Percentiles rank a stretch among this genome's conserved stretches.
These are phyloP conservation scores for Agelastica alni DNA, from an alignment of 2,888 invertebrate species.

Conservation along the genomic window DNA sequence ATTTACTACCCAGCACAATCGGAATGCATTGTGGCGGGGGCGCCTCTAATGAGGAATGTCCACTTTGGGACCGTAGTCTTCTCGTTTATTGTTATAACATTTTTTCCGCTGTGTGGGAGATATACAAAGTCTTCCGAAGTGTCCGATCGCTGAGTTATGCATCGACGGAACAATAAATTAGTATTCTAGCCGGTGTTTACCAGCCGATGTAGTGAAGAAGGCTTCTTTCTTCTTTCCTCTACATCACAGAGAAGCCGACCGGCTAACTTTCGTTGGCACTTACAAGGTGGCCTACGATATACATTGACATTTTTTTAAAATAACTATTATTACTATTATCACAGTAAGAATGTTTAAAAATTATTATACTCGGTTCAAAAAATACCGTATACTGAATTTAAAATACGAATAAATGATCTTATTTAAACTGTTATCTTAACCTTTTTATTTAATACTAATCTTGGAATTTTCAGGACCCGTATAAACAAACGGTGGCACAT, in stretches of 20 bases:
- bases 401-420: too few species aligned
- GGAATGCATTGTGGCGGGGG: constrained; percentile 29
- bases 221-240: constrained; percentile 35
- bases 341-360: too few species aligned
- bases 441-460: too few species aligned
- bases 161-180: constrained; percentile 52
- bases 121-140: constrained; percentile 42
- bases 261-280: constrained; percentile 11
- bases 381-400: too few species aligned
- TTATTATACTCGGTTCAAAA: too few species aligned
- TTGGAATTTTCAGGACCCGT: too few species aligned
- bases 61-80: constrained; percentile 24
- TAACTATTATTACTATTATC: too few species aligned
- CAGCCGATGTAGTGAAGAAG: constrained; percentile 44
- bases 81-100: constrained; percentile 31
- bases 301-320: too few species aligned
- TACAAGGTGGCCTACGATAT: constrained; percentile 7
- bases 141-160: constrained; percentile 49
- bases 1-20: constrained; percentile 4
- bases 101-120: constrained; percentile 46
- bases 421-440: too few species aligned
- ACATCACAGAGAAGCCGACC: constrained; percentile 42
- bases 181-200: constrained; percentile 47
- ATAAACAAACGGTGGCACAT: too few species aligned
- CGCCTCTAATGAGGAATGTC: constrained; percentile 33